A percentile compares a stretch with the other conserved stretches of the same genome.
phyloP scores from a whole-genome alignment of 2,113 vertebrate species.

The Pseudorhombus dupliciocellatus region DNA sequence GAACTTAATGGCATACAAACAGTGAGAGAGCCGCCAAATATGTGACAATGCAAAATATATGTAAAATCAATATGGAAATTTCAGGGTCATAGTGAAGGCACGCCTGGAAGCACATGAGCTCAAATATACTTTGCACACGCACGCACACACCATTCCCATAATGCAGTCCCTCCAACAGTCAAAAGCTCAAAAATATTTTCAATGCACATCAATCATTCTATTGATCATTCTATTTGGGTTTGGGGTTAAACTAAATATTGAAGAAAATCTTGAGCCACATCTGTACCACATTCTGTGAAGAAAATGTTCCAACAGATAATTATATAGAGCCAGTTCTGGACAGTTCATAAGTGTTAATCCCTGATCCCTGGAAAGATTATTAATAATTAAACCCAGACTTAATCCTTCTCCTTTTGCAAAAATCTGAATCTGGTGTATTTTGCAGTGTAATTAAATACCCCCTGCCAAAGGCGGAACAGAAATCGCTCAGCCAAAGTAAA shows the following conservation, averaged over 20 bases:
- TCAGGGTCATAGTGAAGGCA: neutral
- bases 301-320: neutral
- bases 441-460: constrained; percentile 30
- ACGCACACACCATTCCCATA: neutral
- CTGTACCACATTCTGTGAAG: neutral
- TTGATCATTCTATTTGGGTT: no score
- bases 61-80: constrained; percentile 14
- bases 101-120: neutral
- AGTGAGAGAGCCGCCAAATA: neutral
- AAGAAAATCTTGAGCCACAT: no score
- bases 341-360: neutral
- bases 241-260: no score
- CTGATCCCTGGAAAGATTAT: neutral
- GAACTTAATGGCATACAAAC: constrained; percentile 9
- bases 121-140: neutral
- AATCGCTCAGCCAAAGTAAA: constrained; percentile 36
- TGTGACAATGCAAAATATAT: constrained; percentile 12
- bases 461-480: constrained; percentile 5
- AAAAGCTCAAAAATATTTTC: neutral
- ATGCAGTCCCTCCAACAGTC: neutral
- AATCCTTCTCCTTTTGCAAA: neutral
- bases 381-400: neutral
- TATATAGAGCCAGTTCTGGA: neutral
- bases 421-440: constrained; percentile 11
- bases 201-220: no score